phyloP scores from a whole-genome alignment of 2,113 vertebrate genomes.

The Porphyrio hochstetteri region DNA sequence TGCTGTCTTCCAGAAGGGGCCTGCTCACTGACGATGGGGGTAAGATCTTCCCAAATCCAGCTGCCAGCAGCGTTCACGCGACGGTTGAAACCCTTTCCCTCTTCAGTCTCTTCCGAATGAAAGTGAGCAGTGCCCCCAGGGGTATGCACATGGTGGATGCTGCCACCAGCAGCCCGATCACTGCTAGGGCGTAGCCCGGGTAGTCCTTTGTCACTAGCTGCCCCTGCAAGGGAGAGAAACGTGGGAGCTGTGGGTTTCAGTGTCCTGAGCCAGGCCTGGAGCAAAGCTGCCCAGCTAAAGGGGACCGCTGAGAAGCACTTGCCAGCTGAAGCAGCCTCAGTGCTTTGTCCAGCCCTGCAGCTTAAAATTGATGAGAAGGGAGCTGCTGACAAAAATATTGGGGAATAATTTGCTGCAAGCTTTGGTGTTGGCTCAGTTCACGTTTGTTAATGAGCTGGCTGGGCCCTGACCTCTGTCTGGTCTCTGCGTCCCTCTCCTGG shows the following conservation, averaged over 20 bases:
- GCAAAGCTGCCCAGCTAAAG: neutral
- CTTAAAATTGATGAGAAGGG: neutral
- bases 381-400: neutral
- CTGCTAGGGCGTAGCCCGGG: conserved; percentile 76
- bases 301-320: accelerated
- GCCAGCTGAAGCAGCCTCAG: neutral
- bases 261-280: accelerated
- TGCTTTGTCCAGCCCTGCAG: accelerated
- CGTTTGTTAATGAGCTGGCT: conserved; percentile 5
- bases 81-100: neutral
- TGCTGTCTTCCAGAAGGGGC: conserved; percentile 34
- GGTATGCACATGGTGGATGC: conserved; percentile 85
- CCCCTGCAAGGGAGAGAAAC: conserved; percentile 76
- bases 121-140: conserved; percentile 77
- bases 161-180: conserved; percentile 85
- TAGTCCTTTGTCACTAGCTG: conserved; percentile 84
- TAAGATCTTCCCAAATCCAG: neutral
- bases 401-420: neutral
- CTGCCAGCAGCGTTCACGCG: neutral
- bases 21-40: neutral
- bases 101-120: conserved; percentile 61
- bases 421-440: neutral
- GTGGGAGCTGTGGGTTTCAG: neutral
- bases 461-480: neutral
- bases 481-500: neutral